Percentiles rank a stretch among this genome's conserved stretches.
Conservation (phyloP, 2,113 vertebrate genomes). For the Odobenus rosmarus region DNA sequence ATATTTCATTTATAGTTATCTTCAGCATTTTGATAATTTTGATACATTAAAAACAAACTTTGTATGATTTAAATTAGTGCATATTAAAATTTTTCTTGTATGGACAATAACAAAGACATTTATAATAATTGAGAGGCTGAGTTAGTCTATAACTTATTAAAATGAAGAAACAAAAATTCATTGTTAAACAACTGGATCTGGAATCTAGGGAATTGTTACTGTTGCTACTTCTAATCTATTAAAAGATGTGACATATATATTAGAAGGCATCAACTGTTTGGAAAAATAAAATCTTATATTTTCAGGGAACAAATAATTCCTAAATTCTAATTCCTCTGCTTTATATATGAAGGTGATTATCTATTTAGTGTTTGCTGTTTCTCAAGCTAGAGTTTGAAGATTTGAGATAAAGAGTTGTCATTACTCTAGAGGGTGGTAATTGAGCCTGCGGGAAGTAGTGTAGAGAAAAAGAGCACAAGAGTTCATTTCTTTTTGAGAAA, state of each 20-base stretch:
- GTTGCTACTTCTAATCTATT: not conserved
- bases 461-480: not conserved
- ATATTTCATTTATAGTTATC: slow-evolving; percentile 9
- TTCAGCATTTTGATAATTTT: slow-evolving; percentile 16
- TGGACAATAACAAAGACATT: not conserved
- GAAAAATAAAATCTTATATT: not conserved
- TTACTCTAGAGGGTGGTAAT: not conserved
- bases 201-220: slow-evolving; percentile 14
- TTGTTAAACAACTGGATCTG: slow-evolving; percentile 34
- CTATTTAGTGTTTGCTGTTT: not conserved
- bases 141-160: slow-evolving; percentile 41
- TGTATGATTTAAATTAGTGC: slow-evolving; percentile 48
- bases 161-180: slow-evolving; percentile 43
- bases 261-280: slow-evolving; percentile 23
- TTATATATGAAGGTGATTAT: not conserved
- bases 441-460: not conserved
- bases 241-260: not conserved
- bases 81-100: not conserved
- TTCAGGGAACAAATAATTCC: not conserved
- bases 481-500: not conserved
- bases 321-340: not conserved
- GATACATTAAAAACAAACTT: not conserved
- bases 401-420: not conserved
- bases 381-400: not conserved
- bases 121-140: slow-evolving; percentile 17